Base-by-base conservation (phyloP, 2,888 invertebrate species). In the Philereme transversata region DNA sequence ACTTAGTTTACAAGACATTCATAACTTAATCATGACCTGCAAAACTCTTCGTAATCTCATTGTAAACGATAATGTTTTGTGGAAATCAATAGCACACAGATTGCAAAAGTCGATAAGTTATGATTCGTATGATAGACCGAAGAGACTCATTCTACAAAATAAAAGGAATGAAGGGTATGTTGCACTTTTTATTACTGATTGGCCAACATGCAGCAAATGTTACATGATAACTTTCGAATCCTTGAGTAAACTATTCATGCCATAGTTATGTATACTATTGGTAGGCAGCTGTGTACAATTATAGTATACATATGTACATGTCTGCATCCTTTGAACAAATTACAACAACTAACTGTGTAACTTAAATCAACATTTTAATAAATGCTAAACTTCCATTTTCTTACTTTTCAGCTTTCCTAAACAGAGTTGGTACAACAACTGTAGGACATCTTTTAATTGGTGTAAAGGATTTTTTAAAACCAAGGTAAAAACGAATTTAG, bases 371-470 rank as follows among this genome's bases (percentile, higher is more conserved):
- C 22, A 22, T 22, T 22, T 22, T 22, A 22, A 3, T 22, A 22
- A 22, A 22, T 3, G 3, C 22, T 22, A 22, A 22, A 22, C 22
- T 22, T 22, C 22, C 22, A 22, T 22, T 22, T 22, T 22, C 22
- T 22, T 22, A 22, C 22, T 45, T 57, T 61, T 54, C 34, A 51
- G 57, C 10, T n/a, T 54, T 36, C 41, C 5, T 10, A 60, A 45
- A 10, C 50, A 68, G 22, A 78, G 78, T 11, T 81, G 79, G 73
- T 88, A 87, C 62, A 72, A 85, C 55, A 79, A 73, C 62, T 85
- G 81, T 67, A 79, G 86, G 69, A 77, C 87, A 62, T 88, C 90
- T 57, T 68, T 78, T 60, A 90, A 90, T 65, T 92, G 92, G 91
- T 74, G 81, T 64, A 79, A 78, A 65, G 91, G 88, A 51, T 79